Conservation (phyloP, 2,888 invertebrate species). For the Pseudolycoriella hygida region DNA sequence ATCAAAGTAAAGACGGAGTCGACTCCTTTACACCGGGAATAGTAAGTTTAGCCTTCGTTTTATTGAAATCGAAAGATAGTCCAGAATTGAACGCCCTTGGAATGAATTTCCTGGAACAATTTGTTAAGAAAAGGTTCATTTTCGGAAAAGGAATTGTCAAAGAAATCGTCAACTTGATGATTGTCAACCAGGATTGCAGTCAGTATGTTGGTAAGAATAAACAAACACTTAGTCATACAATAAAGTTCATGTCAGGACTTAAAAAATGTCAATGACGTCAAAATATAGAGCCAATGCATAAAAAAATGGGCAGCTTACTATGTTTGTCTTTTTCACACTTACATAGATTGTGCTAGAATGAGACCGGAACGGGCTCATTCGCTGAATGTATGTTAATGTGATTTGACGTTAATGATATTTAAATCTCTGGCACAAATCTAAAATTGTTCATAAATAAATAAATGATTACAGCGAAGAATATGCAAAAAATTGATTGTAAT, state of each 20-base stretch:
- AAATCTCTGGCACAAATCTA: too few relatives aligned
- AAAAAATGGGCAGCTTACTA: too few relatives aligned
- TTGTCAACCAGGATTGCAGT: constrained; percentile 32
- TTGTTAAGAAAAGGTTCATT: constrained; percentile 36
- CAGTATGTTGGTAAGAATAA: constrained; percentile 36
- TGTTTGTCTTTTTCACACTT: too few relatives aligned
- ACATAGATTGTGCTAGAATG: too few relatives aligned
- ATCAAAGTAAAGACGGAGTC: constrained; percentile 25
- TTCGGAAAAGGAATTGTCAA: constrained; percentile 36
- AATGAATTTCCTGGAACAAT: constrained; percentile 35
- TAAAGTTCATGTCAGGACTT: background rate
- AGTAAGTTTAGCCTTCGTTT: constrained; percentile 32
- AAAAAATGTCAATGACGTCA: too few relatives aligned
- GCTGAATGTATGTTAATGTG: too few relatives aligned
- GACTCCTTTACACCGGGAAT: constrained; percentile 31
- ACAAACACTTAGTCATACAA: background rate
- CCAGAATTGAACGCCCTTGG: constrained; percentile 29
- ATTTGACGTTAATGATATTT: too few relatives aligned
- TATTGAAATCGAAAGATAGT: constrained; percentile 27
- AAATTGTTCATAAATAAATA: too few relatives aligned
- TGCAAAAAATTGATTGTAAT: background rate
- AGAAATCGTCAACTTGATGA: constrained; percentile 36
- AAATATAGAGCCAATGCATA: too few relatives aligned
- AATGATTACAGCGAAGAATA: background rate
- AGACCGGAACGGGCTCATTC: too few relatives aligned